phyloP scores from a whole-genome alignment of 2,797 vertebrate genomes.

The Pogonophryne albipinna region DNA sequence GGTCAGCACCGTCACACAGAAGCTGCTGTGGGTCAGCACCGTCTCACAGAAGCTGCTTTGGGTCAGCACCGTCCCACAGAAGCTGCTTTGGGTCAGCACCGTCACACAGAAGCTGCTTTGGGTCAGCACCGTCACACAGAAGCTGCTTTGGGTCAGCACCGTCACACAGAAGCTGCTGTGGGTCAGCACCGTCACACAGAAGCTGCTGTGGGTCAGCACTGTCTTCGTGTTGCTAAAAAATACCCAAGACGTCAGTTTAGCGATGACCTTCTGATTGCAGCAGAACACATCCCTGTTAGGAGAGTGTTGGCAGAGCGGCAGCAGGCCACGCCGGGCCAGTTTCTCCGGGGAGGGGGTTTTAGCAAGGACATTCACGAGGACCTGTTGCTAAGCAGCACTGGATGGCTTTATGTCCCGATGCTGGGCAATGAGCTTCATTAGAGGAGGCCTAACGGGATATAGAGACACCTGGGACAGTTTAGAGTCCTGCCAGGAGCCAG shows the following conservation, averaged over 20 bases:
- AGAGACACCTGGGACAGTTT: constrained; percentile 64
- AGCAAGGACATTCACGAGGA: constrained; percentile 42
- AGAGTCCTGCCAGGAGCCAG: constrained; percentile 31
- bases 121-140: no score
- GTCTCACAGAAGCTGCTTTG: constrained; percentile 25
- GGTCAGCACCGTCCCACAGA: constrained; percentile 1
- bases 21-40: constrained; percentile 28
- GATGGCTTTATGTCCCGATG: constrained; percentile 52
- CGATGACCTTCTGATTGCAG: constrained; percentile 47
- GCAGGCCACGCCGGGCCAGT: constrained; percentile 56
- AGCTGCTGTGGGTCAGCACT: no score
- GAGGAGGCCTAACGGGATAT: constrained; percentile 52
- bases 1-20: constrained; percentile 9
- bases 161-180: no score
- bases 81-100: no score
- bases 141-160: no score
- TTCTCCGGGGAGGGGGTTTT: constrained; percentile 55
- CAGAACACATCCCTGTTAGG: constrained; percentile 32
- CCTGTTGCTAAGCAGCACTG: constrained; percentile 82
- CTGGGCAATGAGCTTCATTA: constrained; percentile 72
- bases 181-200: no score
- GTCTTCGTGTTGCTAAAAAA: constrained; percentile 17
- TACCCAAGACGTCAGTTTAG: constrained; percentile 26
- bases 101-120: no score
- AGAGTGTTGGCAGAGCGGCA: constrained; percentile 36